Evolutionary conservation across 2,113 vertebrate genomes (phyloP).

Genomic region (Bambusicola thoracicus): DNA sequence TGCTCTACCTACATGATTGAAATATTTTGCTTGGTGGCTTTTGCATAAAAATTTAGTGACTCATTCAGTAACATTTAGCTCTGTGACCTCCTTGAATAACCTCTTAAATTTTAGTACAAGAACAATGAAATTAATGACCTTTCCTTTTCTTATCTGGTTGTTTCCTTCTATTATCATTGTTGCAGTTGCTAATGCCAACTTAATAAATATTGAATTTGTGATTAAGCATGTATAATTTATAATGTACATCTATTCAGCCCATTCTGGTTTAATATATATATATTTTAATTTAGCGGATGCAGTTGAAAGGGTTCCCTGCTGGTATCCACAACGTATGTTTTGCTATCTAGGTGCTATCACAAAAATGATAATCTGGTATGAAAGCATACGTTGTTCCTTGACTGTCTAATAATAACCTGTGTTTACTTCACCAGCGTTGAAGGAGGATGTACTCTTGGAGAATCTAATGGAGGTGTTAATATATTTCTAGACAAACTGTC

Average conservation of each 20-base stretch:
- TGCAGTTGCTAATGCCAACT: not conserved
- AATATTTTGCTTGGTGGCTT: not conserved
- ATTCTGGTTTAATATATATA: not conserved
- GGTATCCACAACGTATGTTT: not conserved
- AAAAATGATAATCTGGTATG: not conserved
- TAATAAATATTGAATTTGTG: not conserved
- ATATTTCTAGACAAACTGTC: not conserved
- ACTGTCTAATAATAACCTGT: not conserved
- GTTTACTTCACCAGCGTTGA: not conserved
- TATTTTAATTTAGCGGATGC: not conserved
- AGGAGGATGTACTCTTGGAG: not conserved
- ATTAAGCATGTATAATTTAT: not conserved
- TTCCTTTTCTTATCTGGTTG: not conserved
- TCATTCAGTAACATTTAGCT: not conserved
- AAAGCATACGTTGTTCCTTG: not conserved
- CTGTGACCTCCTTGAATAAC: not conserved
- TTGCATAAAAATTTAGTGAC: not conserved
- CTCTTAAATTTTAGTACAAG: not conserved
- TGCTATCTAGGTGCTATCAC: not conserved
- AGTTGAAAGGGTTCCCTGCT: not conserved
- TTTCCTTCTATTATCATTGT: not conserved
- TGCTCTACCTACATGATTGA: not conserved
- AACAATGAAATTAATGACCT: not conserved
- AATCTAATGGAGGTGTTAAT: not conserved
- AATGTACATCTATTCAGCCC: not conserved